Evolutionary conservation across 2,113 vertebrate species (phyloP), one percentile per base, ranked within the genome.

Genomic region (Nannospalax galili): DNA sequence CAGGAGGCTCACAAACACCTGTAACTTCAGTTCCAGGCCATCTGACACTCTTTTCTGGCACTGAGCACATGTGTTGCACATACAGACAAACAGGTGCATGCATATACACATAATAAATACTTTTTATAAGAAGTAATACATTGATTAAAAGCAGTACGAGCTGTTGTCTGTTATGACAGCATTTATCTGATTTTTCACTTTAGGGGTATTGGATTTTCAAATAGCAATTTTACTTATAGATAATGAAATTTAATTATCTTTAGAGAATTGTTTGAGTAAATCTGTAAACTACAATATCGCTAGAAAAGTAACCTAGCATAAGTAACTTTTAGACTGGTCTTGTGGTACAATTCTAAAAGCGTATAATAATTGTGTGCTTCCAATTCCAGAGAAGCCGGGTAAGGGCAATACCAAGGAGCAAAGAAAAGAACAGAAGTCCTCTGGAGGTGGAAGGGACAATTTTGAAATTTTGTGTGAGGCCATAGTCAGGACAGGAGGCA

Each of bases 191-290:
- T 15, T 28, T 82, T 79, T 48, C 74, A 88, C 8, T 64, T 78
- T 62, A 65, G 45, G 65, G 17, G 20, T 62, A 56, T 45, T 82
- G 32, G 16, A 74, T 73, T 88, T 93, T 88, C 42, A 92, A 95
- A 80, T 30, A 42, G 22, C 67, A 32, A 69, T 72, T 92, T 95
- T 12, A 75, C 19, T 91, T 58, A 30, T 82, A 81, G 52, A 30
- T 75, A 91, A 58, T 91, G 45, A 92, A 20, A 28, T 81, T 90
- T 94, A 94, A 79, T 75, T 94, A 73, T 77, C n/a, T 75, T 7
- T 86, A 81, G 37, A 88, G 67, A 88, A 42, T 48, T 73, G 92
- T 80, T 70, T n/a, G 4, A 84, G 6, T 42, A 84, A 72, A 75
- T 88, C 32, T 79, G 22, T 32, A 90, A 84, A 40, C 14, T 42